Evolutionary conservation across 2,113 vertebrate genomes (phyloP).

Genomic region (Symphodus melops): DNA sequence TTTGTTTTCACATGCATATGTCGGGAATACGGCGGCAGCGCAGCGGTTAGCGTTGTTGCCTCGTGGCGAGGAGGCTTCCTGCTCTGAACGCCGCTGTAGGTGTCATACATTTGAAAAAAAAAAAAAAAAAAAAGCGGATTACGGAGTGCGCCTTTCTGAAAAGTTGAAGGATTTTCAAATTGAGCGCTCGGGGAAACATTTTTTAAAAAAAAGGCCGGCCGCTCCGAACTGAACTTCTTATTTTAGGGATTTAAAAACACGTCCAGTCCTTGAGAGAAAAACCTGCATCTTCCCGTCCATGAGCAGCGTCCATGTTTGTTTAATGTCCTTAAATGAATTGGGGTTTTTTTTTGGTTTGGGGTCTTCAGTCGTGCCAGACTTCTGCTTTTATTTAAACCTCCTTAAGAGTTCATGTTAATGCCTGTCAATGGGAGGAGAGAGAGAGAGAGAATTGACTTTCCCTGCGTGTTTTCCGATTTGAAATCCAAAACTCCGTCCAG

Average conservation of each 20-base stretch:
- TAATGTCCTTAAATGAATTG: not conserved
- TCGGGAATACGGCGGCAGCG: too few relatives aligned
- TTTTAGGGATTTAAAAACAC: not conserved
- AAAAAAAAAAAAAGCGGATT: too few relatives aligned
- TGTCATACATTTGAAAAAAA: too few relatives aligned
- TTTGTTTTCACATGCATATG: too few relatives aligned
- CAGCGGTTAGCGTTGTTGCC: too few relatives aligned
- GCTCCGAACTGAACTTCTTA: too few relatives aligned
- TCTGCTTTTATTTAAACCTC: slow-evolving; percentile 13
- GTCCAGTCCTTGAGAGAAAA: not conserved
- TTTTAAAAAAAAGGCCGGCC: too few relatives aligned
- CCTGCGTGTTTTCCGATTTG: slow-evolving; percentile 46
- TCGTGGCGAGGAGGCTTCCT: too few relatives aligned
- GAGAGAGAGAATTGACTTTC: not conserved
- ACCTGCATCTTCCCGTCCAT: not conserved
- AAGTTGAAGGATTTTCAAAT: too few relatives aligned
- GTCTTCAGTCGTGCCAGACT: not conserved
- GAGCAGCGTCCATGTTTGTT: slow-evolving; percentile 2
- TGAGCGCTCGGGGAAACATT: too few relatives aligned
- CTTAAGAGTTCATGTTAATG: slow-evolving; percentile 15
- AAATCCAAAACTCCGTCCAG: slow-evolving; percentile 51
- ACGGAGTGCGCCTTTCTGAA: too few relatives aligned
- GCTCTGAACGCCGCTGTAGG: too few relatives aligned
- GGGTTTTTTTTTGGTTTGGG: not conserved
- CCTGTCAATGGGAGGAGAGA: not conserved